Base-by-base conservation (phyloP, 35 echinoderm and acorn worm genomes). In the Patiria miniata region DNA sequence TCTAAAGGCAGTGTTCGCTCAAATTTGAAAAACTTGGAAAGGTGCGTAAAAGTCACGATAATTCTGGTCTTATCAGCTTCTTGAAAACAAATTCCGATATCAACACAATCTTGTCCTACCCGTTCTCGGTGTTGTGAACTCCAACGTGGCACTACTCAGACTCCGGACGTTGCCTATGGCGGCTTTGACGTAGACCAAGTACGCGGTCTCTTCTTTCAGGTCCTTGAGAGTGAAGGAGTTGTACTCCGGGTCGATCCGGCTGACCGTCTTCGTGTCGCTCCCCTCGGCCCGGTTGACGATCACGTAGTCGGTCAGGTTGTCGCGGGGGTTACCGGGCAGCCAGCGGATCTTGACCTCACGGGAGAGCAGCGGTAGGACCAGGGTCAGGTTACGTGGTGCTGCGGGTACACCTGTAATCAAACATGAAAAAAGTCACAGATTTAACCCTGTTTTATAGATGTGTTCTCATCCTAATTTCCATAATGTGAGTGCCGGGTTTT, bases 191-290 rank as follows among this genome's bases (percentile, higher is more conserved):
- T 73, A 73, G 19, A 73, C 65, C 14, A 73, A 12, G 9, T 73
- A 73, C 65, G 23, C 14, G 6, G 65, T 73, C 26, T 73, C 29
- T 5, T 73, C 65, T 73, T 73, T 73, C 34, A 73, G 34, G 29
- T 73, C 65, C 65, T 73, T 73, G 10, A 73, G 34, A 2, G 65
- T 73, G 26, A 28, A 73, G 23, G 26, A 73, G 10, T 18, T 73
- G 16, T 73, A 73, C 65, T 73, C 65, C 26, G 65, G 65, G 65
- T 73, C 65, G 34, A 73, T 73, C 19, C 65, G 65, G 65, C 19
- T 28, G 26, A 73, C 65, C 10, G 65, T 30, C 34, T 28, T 73
- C 19, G 65, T 73, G 65, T 73, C 65, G 65, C 65, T 73, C 65
- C 65, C 65, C 26, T 73, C 21, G 2, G 65, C 65, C 34, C 65